These are phyloP conservation scores for Pedetes capensis DNA, from an alignment of 2,113 vertebrate species.

Conservation along the genomic window DNA sequence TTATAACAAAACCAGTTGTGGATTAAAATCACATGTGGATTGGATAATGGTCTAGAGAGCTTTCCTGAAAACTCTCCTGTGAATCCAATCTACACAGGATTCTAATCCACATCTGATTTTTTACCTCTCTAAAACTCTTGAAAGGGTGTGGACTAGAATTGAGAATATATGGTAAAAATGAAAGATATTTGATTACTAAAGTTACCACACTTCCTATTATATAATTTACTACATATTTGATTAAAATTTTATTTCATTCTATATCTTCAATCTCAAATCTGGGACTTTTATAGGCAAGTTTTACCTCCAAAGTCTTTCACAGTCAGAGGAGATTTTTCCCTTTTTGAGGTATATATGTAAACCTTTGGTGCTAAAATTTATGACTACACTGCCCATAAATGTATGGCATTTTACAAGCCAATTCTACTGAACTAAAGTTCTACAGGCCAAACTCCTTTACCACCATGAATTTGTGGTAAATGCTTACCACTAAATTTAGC, in stretches of 20 bases:
- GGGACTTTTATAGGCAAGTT: not conserved
- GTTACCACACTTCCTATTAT: not conserved
- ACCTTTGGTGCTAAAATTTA: not conserved
- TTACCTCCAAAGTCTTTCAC: not conserved
- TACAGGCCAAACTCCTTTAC: not conserved
- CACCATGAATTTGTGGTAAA: not conserved
- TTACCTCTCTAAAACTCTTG: too few relatives aligned
- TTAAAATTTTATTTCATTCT: not conserved
- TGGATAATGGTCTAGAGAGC: too few relatives aligned
- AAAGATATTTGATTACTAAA: not conserved
- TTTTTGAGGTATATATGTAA: not conserved
- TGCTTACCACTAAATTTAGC: slow-evolving; percentile 14
- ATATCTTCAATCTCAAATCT: not conserved
- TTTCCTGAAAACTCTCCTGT: too few relatives aligned
- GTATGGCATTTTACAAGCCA: not conserved
- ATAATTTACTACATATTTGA: not conserved
- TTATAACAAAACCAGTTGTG: accelerated
- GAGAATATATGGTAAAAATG: not conserved
- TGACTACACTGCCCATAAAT: not conserved
- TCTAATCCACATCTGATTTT: too few relatives aligned
- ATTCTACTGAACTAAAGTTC: not conserved
- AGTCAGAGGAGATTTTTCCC: not conserved
- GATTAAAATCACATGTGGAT: too few relatives aligned
- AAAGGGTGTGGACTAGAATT: not conserved
- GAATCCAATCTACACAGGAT: too few relatives aligned